A percentile compares a stretch with the other conserved stretches of the same genome.
phyloP scores from a whole-genome alignment of 1,140 invertebrate species.

The Apis florea region DNA sequence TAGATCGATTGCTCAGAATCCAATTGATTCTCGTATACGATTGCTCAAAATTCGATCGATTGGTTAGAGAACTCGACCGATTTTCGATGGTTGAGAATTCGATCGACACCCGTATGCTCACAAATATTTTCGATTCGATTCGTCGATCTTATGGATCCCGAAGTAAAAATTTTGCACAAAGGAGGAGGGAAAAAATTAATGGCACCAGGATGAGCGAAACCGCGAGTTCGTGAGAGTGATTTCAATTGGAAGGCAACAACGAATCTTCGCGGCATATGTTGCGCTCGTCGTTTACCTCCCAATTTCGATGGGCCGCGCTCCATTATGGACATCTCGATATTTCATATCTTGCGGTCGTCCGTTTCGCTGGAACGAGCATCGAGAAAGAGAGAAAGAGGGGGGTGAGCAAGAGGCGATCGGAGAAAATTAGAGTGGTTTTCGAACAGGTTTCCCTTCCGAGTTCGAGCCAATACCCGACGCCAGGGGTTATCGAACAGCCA shows the following conservation, averaged over 20 bases:
- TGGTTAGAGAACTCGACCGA: too few species aligned
- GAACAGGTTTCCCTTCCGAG: constrained; percentile 1
- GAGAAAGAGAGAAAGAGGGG: not conserved
- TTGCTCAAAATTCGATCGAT: too few species aligned
- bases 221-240: constrained; percentile 43
- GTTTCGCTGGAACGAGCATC: not conserved
- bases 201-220: not conserved
- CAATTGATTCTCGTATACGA: too few species aligned
- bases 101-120: too few species aligned
- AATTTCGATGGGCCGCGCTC: constrained; percentile 36
- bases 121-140: too few species aligned
- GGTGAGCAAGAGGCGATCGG: not conserved
- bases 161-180: not conserved
- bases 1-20: too few species aligned
- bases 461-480: not conserved
- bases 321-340: constrained; percentile 30
- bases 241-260: constrained; percentile 23
- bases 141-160: too few species aligned
- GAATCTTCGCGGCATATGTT: constrained; percentile 33
- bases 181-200: not conserved
- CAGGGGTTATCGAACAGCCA: not conserved
- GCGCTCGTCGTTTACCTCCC: constrained; percentile 42
- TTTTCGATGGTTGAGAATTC: too few species aligned
- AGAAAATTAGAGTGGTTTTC: constrained; percentile 46
- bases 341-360: constrained; percentile 40